phyloP scores from a whole-genome alignment of 2,888 invertebrate species.

The Belgica antarctica region DNA sequence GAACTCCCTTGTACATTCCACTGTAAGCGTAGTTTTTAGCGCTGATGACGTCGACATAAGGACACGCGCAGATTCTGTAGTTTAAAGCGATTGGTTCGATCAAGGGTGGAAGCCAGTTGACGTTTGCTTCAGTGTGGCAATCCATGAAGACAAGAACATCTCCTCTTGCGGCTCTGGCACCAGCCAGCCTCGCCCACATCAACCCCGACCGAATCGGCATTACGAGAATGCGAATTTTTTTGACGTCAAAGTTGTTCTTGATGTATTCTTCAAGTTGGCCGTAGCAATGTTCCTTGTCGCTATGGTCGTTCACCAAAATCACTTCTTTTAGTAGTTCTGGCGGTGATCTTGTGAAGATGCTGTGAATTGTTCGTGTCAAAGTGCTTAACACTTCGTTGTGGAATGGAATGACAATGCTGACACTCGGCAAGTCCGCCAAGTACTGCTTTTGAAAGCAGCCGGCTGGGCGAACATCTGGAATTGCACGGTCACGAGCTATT shows the following conservation, averaged over 20 bases:
- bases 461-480: slow-evolving; percentile 70
- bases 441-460: slow-evolving; percentile 70
- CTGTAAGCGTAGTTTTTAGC: slow-evolving; percentile 56
- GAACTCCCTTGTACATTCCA: slow-evolving; percentile 90
- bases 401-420: slow-evolving; percentile 89
- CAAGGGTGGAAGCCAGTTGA: slow-evolving; percentile 89
- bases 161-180: slow-evolving; percentile 71
- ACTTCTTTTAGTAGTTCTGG: slow-evolving; percentile 75
- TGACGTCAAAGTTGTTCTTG: slow-evolving; percentile 62
- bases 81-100: slow-evolving; percentile 84
- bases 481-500: slow-evolving; percentile 83
- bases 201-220: slow-evolving; percentile 73
- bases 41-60: slow-evolving; percentile 88
- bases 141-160: slow-evolving; percentile 85
- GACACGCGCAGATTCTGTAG: slow-evolving; percentile 86
- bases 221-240: slow-evolving; percentile 73
- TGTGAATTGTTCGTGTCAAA: slow-evolving; percentile 71
- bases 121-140: slow-evolving; percentile 85
- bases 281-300: slow-evolving; percentile 71
- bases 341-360: slow-evolving; percentile 81
- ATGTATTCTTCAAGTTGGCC: slow-evolving; percentile 74
- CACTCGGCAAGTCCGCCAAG: slow-evolving; percentile 67
- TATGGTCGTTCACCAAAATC: slow-evolving; percentile 84
- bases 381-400: slow-evolving; percentile 92
- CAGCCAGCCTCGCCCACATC: slow-evolving; percentile 81